Base-by-base conservation (phyloP, 2,888 invertebrate species). In the Andricus quercusramuli region DNA sequence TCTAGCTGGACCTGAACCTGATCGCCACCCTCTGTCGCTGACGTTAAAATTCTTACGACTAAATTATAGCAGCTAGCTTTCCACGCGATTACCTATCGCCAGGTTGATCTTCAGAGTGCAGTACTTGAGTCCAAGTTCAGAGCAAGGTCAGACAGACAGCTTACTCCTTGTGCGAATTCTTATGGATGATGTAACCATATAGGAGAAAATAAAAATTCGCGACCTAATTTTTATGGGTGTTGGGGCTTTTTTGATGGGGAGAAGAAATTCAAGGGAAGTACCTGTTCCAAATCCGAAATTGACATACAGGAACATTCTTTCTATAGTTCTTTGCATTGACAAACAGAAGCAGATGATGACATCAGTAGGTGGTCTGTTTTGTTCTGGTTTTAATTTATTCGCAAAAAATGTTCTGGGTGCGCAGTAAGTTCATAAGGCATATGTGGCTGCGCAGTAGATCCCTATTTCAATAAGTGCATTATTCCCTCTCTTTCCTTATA, bases 31-130 rank as follows among this genome's bases (percentile, higher is more conserved):
- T 62, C 25, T 47, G 47, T 51, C 68, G 25, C 25, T 70, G 66
- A 66, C n/a, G n/a, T 47, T 68, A 44, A 41, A 68, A 68, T 44
- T 68, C 68, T 25, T 68, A 22, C 62, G 25, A 44, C 68, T 68
- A 68, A 68, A 70, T 70, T 44, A 70, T 29, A 22, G 47, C 29
- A 51, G 68, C 17, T 25, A 47, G 70, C 70, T 51, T 70, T 70
- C 70, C 70, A 70, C 11, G 70, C 70, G 51, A 70, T 70, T 70
- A 70, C 70, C 70, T 70, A 70, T 70, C 70, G 51, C 20, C 25
- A 44, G 44, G 25, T 25, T 47, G 29, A 70, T 70, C 70, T 68
- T 22, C 41, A n/a, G 41, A 44, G 44, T 44, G 44, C 25, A 56
- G 51, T 13, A 51, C 32, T 70, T 47, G 51, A 25, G 51, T 47